Percentiles rank a stretch among this genome's conserved stretches.
phyloP scores from a whole-genome alignment of 2,888 invertebrate genomes.

The Drosophila testacea region DNA sequence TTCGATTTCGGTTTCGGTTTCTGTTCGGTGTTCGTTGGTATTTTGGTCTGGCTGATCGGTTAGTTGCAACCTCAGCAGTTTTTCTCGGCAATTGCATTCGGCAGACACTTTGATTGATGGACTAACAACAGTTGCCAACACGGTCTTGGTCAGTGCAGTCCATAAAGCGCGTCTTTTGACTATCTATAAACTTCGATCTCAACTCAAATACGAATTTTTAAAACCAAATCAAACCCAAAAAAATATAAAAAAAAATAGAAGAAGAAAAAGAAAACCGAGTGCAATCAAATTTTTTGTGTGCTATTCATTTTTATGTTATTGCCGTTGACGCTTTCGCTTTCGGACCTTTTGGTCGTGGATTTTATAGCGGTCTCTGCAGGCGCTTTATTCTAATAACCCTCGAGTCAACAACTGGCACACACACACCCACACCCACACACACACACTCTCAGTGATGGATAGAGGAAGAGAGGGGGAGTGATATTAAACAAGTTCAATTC shows the following conservation, averaged over 20 bases:
- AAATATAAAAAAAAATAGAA: constrained; percentile 1
- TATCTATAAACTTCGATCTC: neutral
- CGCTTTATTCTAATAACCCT: constrained; percentile 59
- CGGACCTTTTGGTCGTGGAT: constrained; percentile 50
- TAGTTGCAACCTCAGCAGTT: constrained; percentile 57
- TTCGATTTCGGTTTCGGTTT: constrained; percentile 44
- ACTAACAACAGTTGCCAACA: constrained; percentile 59
- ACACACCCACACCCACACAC: constrained; percentile 8
- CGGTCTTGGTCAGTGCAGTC: constrained; percentile 69
- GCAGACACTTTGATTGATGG: constrained; percentile 66
- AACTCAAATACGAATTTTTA: constrained; percentile 9
- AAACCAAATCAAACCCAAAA: constrained; percentile 24
- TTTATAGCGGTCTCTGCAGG: constrained; percentile 72
- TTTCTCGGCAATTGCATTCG: constrained; percentile 69
- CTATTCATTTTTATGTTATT: constrained; percentile 52
- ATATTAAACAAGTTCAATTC: constrained; percentile 67
- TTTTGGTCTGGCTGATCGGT: constrained; percentile 56
- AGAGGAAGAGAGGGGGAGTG: constrained; percentile 3
- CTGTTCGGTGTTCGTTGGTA: constrained; percentile 10
- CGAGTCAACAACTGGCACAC: constrained; percentile 34
- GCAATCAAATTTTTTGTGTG: constrained; percentile 59
- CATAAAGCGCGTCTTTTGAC: constrained; percentile 13
- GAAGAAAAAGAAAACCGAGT: constrained; percentile 9
- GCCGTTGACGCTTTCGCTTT: constrained; percentile 26
- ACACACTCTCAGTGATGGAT: constrained; percentile 2